Evolutionary conservation across 2,888 invertebrate genomes (phyloP).

Genomic region (Hirtodrosophila duncani): DNA sequence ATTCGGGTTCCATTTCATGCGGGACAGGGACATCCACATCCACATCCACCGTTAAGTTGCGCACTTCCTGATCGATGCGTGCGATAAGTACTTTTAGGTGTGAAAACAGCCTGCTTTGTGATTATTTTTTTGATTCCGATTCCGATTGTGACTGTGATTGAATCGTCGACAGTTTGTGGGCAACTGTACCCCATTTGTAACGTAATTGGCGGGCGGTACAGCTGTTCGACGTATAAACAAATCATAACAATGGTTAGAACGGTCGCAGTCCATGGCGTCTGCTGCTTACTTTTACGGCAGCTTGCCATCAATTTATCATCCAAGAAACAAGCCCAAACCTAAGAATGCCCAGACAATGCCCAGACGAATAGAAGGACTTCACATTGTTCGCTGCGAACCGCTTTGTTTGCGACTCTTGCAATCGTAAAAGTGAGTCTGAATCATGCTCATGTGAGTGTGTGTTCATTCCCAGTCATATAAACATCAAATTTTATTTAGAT

Average conservation of each 20-base stretch:
- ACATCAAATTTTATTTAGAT: slow-evolving; percentile 62
- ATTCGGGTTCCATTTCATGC: slow-evolving; percentile 20
- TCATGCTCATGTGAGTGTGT: slow-evolving; percentile 12
- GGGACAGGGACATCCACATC: too few relatives aligned
- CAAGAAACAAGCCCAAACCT: slow-evolving; percentile 53
- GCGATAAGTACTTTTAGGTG: slow-evolving; percentile 54
- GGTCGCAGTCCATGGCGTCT: slow-evolving; percentile 10
- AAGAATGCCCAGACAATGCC: slow-evolving; percentile 11
- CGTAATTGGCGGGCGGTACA: slow-evolving; percentile 50
- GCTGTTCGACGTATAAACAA: slow-evolving; percentile 53
- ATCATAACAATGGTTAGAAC: slow-evolving; percentile 57
- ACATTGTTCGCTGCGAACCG: slow-evolving; percentile 22
- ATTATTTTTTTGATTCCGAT: too few relatives aligned
- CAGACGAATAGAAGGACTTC: slow-evolving; percentile 28
- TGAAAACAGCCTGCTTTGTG: slow-evolving; percentile 38
- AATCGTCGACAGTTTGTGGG: slow-evolving; percentile 23
- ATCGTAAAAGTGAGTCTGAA: neutral
- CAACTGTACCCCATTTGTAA: neutral
- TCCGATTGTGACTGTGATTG: too few relatives aligned
- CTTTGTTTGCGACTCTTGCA: slow-evolving; percentile 16
- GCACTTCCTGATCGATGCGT: slow-evolving; percentile 50
- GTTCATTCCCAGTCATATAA: slow-evolving; percentile 29
- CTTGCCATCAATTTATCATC: slow-evolving; percentile 61
- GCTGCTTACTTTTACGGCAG: slow-evolving; percentile 31
- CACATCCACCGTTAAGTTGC: slow-evolving; percentile 36